Evolutionary conservation across 2,888 invertebrate genomes (phyloP), one percentile per base, ranked within the genome.

Genomic region (Neoitamus cyanurus): DNA sequence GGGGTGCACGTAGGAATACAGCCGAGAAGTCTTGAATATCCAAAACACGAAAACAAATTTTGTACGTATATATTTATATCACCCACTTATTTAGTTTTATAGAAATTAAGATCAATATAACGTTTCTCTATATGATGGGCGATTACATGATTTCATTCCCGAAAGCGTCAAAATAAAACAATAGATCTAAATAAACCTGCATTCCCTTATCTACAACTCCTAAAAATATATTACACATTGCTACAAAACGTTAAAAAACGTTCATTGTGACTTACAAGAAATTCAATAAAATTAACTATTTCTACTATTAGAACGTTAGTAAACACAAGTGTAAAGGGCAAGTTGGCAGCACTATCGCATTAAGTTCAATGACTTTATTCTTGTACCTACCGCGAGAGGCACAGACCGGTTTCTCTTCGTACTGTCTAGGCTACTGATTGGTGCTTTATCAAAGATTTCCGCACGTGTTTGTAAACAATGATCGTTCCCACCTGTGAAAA

Each of bases 1-100:
- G 91, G 91, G 0, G 88, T 91, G 13, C 86, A 42, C 15, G 42
- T 58, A 7, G 20, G 7, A 7, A 58, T 58, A 20, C 15, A 58
- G 58, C 58, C 58, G 15, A 58, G 58, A 58, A 58, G 20, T 58
- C 5, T 7, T 58, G 58, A 6, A 2, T n/a, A n/a, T n/a, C n/a
- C n/a, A n/a, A n/a, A n/a, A n/a, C n/a, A n/a, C n/a, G n/a, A n/a
- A n/a, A n/a, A n/a, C n/a, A n/a, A n/a, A n/a, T n/a, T n/a, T n/a
- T n/a, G n/a, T n/a, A n/a, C n/a, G n/a, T n/a, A n/a, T n/a, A n/a
- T n/a, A n/a, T n/a, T n/a, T n/a, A n/a, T n/a, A n/a, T n/a, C n/a
- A n/a, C n/a, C n/a, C n/a, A n/a, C n/a, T n/a, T n/a, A n/a, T n/a
- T n/a, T n/a, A n/a, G n/a, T n/a, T n/a, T n/a, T n/a, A n/a, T n/a